Conservation (phyloP, 1,140 invertebrate genomes). For the Hormaphis cornu region DNA sequence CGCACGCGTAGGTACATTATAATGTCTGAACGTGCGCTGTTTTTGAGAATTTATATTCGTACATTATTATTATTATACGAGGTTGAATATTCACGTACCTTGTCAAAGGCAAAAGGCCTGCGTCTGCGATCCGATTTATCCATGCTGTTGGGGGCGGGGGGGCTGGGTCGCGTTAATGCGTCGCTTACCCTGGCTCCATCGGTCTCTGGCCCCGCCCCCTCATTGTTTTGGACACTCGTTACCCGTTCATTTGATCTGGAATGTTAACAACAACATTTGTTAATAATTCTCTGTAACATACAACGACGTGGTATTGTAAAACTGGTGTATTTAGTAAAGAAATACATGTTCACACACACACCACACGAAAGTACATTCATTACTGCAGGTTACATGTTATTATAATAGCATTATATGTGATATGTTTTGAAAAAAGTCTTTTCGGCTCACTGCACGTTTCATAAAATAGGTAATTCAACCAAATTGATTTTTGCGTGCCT, state of each 20-base stretch:
- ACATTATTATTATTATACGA: not conserved
- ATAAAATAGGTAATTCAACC: too few species aligned
- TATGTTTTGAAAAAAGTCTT: too few species aligned
- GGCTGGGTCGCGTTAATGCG: conserved; percentile 46
- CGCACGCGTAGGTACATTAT: too few species aligned
- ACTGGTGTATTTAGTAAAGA: too few species aligned
- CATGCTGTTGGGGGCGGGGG: conserved; percentile 42
- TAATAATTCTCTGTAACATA: not conserved
- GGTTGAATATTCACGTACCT: conserved; percentile 43
- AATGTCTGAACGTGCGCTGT: too few species aligned
- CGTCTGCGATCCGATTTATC: conserved; percentile 52
- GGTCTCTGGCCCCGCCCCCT: conserved; percentile 59
- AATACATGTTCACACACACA: too few species aligned
- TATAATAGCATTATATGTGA: too few species aligned
- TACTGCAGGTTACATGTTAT: too few species aligned
- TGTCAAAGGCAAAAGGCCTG: conserved; percentile 56
- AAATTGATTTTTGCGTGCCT: too few species aligned
- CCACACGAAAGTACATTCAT: too few species aligned
- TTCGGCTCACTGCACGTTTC: too few species aligned
- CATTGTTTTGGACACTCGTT: conserved; percentile 36
- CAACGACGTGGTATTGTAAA: not conserved
- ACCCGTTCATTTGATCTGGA: conserved; percentile 37
- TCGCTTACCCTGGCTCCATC: conserved; percentile 58
- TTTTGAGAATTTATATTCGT: not conserved
- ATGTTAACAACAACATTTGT: not conserved